Base-by-base conservation (phyloP, 2,888 invertebrate genomes). In the Azorinus chamasolen region DNA sequence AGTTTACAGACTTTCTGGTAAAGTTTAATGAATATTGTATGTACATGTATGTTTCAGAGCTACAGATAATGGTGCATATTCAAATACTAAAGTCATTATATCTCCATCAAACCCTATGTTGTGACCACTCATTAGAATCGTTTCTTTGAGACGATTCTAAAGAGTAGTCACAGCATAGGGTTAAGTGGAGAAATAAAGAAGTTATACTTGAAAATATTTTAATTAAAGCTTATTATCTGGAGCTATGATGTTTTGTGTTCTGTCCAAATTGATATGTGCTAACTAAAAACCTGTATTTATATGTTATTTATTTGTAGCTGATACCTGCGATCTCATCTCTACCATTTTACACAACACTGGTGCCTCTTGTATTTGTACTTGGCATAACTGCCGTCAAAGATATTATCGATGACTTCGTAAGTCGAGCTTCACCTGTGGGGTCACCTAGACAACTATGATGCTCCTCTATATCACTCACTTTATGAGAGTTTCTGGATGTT, bases 311-410 rank as follows among this genome's bases (percentile, higher is more conserved):
- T 76, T 88, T 89, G 45, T 90, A 95, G 94, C 95, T 99, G 93
- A 98, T 99, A 93, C 98, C 99, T 88, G 97, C 97, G 93, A 99
- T 99, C 94, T 98, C 98, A 88, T 98, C 98, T 90, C 95, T 99
- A 89, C 98, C 98, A 79, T 98, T 98, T 87, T 96, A 98, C 93
- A 98, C 99, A 85, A 99, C 99, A 87, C 97, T 98, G 87, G 96
- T 99, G 93, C 99, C 99, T 83, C 95, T 99, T 87, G 96, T 97
- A 87, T 97, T 98, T 84, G 99, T 99, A 89, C 95, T 99, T 82
- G 96, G 96, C 65, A 95, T 99, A 92, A 98, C 98, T 88, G 98
- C 98, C 91, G 95, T 98, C 89, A 99, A 99, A 94, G 99, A 99
- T 95, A 98, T 97, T 90, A 97, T 98, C 94, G 99, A 99, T 95